Evolutionary conservation across 2,888 invertebrate species (phyloP).

Genomic region (Agrochola circellaris): DNA sequence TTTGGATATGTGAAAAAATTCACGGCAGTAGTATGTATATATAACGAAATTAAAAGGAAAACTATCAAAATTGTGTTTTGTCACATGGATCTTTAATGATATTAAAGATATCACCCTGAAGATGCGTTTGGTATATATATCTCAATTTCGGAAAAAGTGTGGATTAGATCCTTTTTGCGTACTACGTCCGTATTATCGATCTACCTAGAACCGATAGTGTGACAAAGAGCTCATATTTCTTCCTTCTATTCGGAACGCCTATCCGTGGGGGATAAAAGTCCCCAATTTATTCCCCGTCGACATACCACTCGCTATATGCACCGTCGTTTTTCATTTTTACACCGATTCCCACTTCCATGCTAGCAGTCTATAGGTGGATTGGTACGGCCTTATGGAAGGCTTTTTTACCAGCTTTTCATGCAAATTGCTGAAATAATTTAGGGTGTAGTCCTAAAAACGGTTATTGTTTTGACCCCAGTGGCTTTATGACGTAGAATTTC

Average conservation of each 20-base stretch:
- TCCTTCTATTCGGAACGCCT: constrained; percentile 34
- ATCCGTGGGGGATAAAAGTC: constrained; percentile 31
- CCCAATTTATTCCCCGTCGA: constrained; percentile 47
- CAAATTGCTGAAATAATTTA: not conserved
- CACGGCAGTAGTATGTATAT: too few species aligned
- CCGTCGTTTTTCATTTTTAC: constrained; percentile 45
- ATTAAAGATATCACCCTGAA: too few species aligned
- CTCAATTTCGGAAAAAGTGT: too few species aligned
- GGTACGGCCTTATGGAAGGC: not conserved
- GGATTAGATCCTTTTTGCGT: too few species aligned
- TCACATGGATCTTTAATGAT: too few species aligned
- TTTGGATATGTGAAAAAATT: too few species aligned
- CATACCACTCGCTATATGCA: constrained; percentile 4
- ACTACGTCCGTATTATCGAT: too few species aligned
- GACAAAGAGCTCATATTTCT: constrained; percentile 49
- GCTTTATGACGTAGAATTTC: not conserved
- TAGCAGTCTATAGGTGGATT: not conserved
- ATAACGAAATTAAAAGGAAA: too few species aligned
- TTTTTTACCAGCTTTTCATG: constrained; percentile 5
- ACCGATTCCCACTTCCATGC: constrained; percentile 32
- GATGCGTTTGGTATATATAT: too few species aligned
- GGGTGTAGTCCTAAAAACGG: not conserved
- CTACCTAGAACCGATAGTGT: constrained; percentile 19
- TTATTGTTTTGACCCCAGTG: not conserved
- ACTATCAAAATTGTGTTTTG: too few species aligned